Evolutionary conservation across 2,888 invertebrate species (phyloP), one percentile per base, ranked within the genome.

Genomic region (Electrophaes corylata): DNA sequence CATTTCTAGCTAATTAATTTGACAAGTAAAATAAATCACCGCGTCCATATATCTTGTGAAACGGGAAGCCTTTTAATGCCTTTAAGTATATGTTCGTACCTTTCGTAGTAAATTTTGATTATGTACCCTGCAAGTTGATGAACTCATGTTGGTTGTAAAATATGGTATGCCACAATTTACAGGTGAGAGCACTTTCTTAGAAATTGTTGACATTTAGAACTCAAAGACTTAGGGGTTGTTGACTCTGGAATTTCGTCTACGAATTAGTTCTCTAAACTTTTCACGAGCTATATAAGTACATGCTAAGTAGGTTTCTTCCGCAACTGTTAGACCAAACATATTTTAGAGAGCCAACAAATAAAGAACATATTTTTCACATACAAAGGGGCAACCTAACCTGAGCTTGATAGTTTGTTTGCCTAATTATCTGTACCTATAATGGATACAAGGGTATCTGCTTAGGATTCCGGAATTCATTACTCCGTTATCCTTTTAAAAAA

Each of bases 161-260:
- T 49, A 49, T 14, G 23, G 4, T 40, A 23, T n/a, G 20, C 41
- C 41, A 41, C 12, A 5, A 29, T 12, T 50, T 55, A 61, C 54
- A 54, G 52, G 51, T 54, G 44, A 18, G 46, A 18, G 50, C 35
- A 64, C 45, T 57, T 49, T 56, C 62, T 53, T 53, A 60, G 57
- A 57, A 59, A 49, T 54, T 58, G 44, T 54, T 49, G 50, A 48
- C 47, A 50, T 59, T 41, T 56, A 47, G 51, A 45, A 60, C 41
- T 53, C 53, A 46, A 46, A 48, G 48, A 43, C 47, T 55, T 55
- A 14, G 33, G 37, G 48, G 35, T 43, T 37, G 37, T 55, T 54
- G 54, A 41, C 50, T 46, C 4, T 19, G 12, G 39, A 45, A 19
- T 39, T 33, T 11, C 26, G 39, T 37, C 29, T 48, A 19, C 33